Evolutionary conservation across 2,888 invertebrate species (phyloP).

Genomic region (Hyposoter didymator): DNA sequence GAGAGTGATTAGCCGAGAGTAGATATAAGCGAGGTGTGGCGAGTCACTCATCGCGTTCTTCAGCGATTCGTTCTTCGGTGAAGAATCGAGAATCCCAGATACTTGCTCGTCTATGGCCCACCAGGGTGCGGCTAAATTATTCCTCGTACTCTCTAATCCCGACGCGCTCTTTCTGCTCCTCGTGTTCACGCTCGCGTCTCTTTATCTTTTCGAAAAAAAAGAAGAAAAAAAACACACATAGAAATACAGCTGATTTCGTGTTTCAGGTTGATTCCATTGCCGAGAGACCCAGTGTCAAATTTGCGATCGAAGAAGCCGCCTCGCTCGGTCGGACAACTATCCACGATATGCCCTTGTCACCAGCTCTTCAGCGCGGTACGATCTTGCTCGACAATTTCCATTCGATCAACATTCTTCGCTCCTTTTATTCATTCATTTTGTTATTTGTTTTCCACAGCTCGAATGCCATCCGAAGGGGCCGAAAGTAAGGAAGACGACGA

Average conservation of each 20-base stretch:
- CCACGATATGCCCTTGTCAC: conserved; percentile 55
- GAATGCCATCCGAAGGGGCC: conserved; percentile 70
- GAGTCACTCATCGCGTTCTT: conserved; percentile 37
- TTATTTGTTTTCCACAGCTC: conserved; percentile 6
- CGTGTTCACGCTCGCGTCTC: conserved; percentile 4
- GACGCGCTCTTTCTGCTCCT: background rate
- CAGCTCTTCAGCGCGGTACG: conserved; percentile 45
- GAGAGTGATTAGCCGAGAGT: conserved; percentile 70
- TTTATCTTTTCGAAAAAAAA: background rate
- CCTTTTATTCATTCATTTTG: background rate
- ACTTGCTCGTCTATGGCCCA: conserved; percentile 34
- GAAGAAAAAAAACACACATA: background rate
- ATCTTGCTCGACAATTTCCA: conserved; percentile 14
- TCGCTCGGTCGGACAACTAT: conserved; percentile 1
- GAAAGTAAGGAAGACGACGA: conserved; percentile 87
- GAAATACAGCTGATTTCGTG: conserved; percentile 12
- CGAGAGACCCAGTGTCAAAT: conserved; percentile 52
- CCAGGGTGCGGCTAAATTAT: conserved; percentile 65
- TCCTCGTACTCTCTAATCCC: conserved; percentile 23
- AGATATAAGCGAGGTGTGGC: conserved; percentile 69
- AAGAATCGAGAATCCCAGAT: conserved; percentile 30
- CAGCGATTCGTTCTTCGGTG: conserved; percentile 24
- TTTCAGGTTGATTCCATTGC: conserved; percentile 41
- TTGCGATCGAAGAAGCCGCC: conserved; percentile 43
- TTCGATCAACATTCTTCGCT: background rate